Percentiles rank a stretch among this genome's conserved stretches.
Conservation (phyloP, 2,113 vertebrate species). For the Amphiprion ocellaris region DNA sequence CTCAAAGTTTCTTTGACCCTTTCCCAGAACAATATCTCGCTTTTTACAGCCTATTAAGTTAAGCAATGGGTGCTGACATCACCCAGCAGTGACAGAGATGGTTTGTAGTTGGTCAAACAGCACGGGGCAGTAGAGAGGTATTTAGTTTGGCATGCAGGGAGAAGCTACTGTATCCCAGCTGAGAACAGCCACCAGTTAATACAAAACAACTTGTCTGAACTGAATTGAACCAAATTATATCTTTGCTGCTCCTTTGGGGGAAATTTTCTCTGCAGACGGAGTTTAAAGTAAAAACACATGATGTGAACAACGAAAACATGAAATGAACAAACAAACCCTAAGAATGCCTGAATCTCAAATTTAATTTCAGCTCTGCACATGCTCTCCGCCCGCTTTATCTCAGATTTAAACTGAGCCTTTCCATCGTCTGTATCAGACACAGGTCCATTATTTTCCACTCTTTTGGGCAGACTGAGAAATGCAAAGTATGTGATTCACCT, state of each 20-base stretch:
- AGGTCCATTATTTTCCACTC: not conserved
- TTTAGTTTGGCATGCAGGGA: slow-evolving; percentile 21
- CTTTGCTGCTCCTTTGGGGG: slow-evolving; percentile 14
- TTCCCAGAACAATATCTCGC: slow-evolving; percentile 3
- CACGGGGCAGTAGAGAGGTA: slow-evolving; percentile 31
- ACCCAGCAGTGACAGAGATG: not conserved
- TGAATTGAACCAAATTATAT: slow-evolving; percentile 36
- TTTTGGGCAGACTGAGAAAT: slow-evolving; percentile 52
- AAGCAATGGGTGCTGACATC: not conserved
- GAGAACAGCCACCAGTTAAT: slow-evolving; percentile 23
- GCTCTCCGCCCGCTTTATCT: slow-evolving; percentile 20
- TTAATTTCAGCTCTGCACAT: slow-evolving; percentile 37
- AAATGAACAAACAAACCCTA: slow-evolving; percentile 59
- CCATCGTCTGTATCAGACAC: slow-evolving; percentile 26
- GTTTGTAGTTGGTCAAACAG: slow-evolving; percentile 30
- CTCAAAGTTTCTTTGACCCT: not conserved
- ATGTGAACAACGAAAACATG: slow-evolving; percentile 36
- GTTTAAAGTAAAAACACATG: slow-evolving; percentile 48
- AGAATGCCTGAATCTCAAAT: slow-evolving; percentile 43
- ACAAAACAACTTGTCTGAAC: slow-evolving; percentile 29
- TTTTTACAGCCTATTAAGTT: slow-evolving; percentile 25
- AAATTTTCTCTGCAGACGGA: slow-evolving; percentile 13
- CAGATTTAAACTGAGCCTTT: slow-evolving; percentile 47
- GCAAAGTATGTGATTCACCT: slow-evolving; percentile 58
- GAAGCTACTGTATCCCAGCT: slow-evolving; percentile 17